Percentiles rank a stretch among this genome's conserved stretches.
phyloP scores from a whole-genome alignment of 1,140 invertebrate genomes.

The Platyscapa corneri region DNA sequence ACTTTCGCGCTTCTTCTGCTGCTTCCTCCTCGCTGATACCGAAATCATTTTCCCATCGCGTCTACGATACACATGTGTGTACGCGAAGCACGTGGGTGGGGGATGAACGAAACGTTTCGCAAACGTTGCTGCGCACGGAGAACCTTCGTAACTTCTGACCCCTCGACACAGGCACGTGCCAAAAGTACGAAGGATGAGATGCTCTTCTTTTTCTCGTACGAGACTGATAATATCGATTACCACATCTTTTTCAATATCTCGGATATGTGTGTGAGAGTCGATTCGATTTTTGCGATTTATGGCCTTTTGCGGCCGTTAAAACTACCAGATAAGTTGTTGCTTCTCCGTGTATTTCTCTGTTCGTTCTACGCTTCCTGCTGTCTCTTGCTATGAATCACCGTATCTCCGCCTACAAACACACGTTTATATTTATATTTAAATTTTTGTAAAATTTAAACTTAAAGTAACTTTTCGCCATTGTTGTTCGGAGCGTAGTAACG shows the following conservation, averaged over 20 bases:
- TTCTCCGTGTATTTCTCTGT: background rate
- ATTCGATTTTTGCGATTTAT: background rate
- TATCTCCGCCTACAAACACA: too few relatives aligned
- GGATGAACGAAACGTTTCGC: too few relatives aligned
- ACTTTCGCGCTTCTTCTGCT: background rate
- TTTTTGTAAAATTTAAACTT: too few relatives aligned
- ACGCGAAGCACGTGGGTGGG: too few relatives aligned
- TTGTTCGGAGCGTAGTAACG: too few relatives aligned
- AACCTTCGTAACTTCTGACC: background rate
- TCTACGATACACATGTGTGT: too few relatives aligned
- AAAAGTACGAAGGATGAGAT: too few relatives aligned
- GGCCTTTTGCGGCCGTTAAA: background rate
- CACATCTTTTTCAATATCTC: background rate
- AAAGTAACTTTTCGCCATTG: too few relatives aligned
- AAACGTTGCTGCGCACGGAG: too few relatives aligned
- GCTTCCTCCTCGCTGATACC: background rate
- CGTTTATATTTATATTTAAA: too few relatives aligned
- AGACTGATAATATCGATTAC: too few relatives aligned
- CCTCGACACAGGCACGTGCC: background rate
- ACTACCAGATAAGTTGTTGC: background rate
- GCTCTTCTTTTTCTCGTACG: too few relatives aligned
- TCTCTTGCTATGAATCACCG: background rate
- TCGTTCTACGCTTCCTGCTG: background rate
- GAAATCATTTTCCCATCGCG: background rate
- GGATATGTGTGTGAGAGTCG: background rate